Evolutionary conservation across 2,113 vertebrate genomes (phyloP), one percentile per base, ranked within the genome.

Genomic region (Silurus glanis): DNA sequence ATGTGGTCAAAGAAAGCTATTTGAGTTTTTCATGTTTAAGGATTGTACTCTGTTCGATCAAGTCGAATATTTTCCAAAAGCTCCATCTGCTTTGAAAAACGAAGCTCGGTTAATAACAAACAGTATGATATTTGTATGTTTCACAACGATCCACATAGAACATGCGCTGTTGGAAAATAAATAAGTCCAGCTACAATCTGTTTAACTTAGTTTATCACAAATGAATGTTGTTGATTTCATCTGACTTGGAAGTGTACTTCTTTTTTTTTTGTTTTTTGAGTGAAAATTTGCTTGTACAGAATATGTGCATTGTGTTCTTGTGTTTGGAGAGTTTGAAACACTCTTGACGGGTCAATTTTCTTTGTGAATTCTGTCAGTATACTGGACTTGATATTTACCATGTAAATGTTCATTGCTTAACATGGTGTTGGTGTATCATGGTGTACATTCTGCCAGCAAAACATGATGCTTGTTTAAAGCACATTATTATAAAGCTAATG

Each of bases 321-420:
- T 88, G 58, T 84, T 78, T 86, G 17, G 23, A 51, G 55, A 75
- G 59, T 81, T 61, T 69, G 45, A 88, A 76, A 83, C 83, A 78
- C 53, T 83, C 56, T 61, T 85, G 86, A 87, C 82, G 62, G 56
- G 83, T 87, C 76, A 82, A 49, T 45, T 87, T 89, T 87, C 66
- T 80, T 81, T 86, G 86, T 89, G 69, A 84, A 72, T 82, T 83
- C 56, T 86, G 86, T 83, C 86, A 58, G 83, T 75, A 80, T 83
- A 64, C 55, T 84, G n/a, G 59, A 88, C 76, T 28, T 86, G 84
- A 84, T 86, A 86, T 89, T 89, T 86, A 76, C 84, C 86, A 84
- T 88, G 89, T 88, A 88, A 84, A 82, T 88, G 87, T 87, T 75
- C 84, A n/a, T 83, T 66, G 66, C 85, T 79, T 53, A 80, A 83